phyloP scores from a whole-genome alignment of 2,797 vertebrate genomes.

The Acipenser oxyrinchus region DNA sequence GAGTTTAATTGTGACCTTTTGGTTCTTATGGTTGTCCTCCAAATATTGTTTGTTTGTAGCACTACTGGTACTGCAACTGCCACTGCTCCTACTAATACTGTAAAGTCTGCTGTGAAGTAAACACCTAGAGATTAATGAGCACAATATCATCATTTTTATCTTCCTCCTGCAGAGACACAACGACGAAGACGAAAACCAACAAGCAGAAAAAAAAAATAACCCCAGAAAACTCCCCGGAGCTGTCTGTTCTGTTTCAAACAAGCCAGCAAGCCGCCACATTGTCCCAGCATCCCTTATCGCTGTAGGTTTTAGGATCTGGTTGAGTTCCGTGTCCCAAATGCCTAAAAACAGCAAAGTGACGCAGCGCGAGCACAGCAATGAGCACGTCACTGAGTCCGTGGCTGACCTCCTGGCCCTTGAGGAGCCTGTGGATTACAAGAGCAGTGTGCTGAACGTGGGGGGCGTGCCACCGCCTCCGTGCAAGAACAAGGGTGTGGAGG shows the following conservation, averaged over 20 bases:
- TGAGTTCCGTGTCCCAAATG: constrained; percentile 53
- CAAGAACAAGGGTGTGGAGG: constrained; percentile 39
- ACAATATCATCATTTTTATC: not conserved
- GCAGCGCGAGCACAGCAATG: constrained; percentile 79
- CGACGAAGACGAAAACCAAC: too few species aligned
- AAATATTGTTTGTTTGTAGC: too few species aligned
- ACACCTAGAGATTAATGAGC: too few species aligned
- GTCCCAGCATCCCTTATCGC: constrained; percentile 21
- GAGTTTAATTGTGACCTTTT: too few species aligned
- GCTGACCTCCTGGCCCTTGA: constrained; percentile 84
- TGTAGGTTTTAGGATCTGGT: not conserved
- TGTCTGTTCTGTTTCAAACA: not conserved
- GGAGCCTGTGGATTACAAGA: constrained; percentile 81
- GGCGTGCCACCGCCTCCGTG: constrained; percentile 39
- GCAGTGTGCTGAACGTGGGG: constrained; percentile 66
- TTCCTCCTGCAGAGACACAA: not conserved
- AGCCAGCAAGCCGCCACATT: constrained; percentile 16
- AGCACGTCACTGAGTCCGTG: constrained; percentile 89
- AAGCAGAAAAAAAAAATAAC: too few species aligned
- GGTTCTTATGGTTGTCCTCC: too few species aligned
- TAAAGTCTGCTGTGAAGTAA: too few species aligned
- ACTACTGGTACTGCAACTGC: too few species aligned
- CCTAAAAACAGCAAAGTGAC: constrained; percentile 91
- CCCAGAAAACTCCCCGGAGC: too few species aligned
- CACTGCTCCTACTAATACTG: too few species aligned